Evolutionary conservation across 2,797 vertebrate species (phyloP), one percentile per base, ranked within the genome.

Genomic region (Mormyrops attenuatus): DNA sequence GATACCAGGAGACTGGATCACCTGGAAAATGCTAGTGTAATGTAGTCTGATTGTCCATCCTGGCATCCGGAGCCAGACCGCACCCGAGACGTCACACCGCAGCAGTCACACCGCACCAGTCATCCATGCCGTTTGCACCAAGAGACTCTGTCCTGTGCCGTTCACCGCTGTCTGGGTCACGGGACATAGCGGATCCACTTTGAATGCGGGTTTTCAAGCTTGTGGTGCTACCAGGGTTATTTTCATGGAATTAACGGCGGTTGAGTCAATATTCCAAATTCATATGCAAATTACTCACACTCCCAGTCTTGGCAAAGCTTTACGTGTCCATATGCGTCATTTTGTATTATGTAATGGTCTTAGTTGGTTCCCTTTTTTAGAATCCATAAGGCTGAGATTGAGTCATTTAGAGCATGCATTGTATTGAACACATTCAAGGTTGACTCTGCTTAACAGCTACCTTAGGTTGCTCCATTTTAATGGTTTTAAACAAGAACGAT

Each of bases 371-470:
- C 47, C 63, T 87, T 69, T 50, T 73, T 88, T 88, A 63, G 63
- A 66, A 73, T 88, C 63, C 44, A 88, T 88, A 88, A 69, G 55
- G 57, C 44, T 88, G 60, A 30, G 6, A 44, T 69, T 88, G 41
- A 69, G 60, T 60, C 87, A 88, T 88, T 88, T 88, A 88, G 57
- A 66, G 60, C 87, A 88, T 49, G 87, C 87, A 88, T 88, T 63
- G 60, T 88, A 69, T 73, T 73, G 73, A 49, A 49, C 38, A 69
- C 41, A 73, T 88, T 88, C 41, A 88, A 66, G 55, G 55, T 66
- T 88, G 87, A 88, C 38, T 88, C 38, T 22, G 63, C 49, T 60
- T 88, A 73, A 88, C 15, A 63, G 60, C 34, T 73, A 88, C 34
- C 41, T 66, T 66, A 66, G 85, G 49, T 66, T 88, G 15, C 41